Conservation (phyloP, 2,113 vertebrate genomes). For the Lophura nycthemera region DNA sequence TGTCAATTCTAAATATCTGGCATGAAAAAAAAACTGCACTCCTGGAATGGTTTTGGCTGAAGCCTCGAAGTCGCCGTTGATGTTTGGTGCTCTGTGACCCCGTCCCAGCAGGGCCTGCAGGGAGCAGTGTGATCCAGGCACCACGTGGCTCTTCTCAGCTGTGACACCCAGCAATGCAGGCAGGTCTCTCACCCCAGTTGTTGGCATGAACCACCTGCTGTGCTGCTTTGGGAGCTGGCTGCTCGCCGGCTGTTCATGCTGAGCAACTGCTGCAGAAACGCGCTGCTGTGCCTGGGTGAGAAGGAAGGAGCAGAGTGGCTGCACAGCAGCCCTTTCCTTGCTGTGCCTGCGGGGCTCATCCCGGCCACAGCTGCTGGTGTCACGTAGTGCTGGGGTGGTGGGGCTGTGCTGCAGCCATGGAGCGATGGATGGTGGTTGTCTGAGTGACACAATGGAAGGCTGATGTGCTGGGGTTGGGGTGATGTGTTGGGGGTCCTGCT, state of each 20-base stretch:
- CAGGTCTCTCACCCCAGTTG: not conserved
- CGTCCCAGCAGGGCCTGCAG: not conserved
- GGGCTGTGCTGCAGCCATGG: not conserved
- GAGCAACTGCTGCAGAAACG: not conserved
- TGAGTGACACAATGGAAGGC: rapidly evolving
- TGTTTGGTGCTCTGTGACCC: not conserved
- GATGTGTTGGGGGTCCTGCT: not conserved
- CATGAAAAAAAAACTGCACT: not conserved
- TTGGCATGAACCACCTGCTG: not conserved
- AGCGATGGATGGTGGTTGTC: not conserved
- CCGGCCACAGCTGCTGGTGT: not conserved
- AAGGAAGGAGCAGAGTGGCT: not conserved
- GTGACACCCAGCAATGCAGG: not conserved
- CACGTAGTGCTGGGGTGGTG: not conserved
- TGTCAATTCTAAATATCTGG: not conserved
- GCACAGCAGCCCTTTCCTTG: not conserved
- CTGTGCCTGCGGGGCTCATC: not conserved
- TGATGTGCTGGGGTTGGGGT: not conserved
- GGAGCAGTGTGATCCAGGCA: not conserved
- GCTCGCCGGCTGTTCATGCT: not conserved
- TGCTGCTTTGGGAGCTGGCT: not conserved
- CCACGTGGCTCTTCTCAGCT: not conserved
- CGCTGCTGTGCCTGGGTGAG: not conserved
- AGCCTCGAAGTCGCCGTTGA: too few relatives aligned
- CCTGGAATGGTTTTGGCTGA: not conserved